Evolutionary conservation across 2,797 vertebrate genomes (phyloP).

Genomic region (Sorex maritimensis): DNA sequence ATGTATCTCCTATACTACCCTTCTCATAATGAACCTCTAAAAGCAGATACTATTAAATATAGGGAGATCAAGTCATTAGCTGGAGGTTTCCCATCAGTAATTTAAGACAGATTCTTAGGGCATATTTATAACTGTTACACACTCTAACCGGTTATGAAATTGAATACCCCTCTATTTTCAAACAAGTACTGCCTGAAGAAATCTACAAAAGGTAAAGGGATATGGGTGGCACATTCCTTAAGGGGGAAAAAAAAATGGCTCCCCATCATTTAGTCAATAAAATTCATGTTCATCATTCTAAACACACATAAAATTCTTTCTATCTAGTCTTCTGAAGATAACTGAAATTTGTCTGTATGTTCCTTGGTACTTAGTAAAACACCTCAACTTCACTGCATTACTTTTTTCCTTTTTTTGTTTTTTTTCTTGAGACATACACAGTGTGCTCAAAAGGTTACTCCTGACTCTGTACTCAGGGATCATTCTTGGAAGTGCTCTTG

Average conservation of each 20-base stretch:
- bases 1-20: neutral
- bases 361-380: conserved; percentile 22
- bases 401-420: neutral
- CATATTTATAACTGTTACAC: conserved; percentile 19
- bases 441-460: too few relatives aligned
- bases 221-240: neutral
- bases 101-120: neutral
- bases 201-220: too few relatives aligned
- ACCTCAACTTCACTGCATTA: conserved; percentile 8
- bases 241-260: conserved; percentile 48
- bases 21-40: conserved; percentile 13
- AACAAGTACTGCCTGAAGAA: neutral
- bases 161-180: conserved; percentile 24
- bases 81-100: neutral
- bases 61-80: neutral
- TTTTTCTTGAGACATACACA: too few relatives aligned
- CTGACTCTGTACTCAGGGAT: too few relatives aligned
- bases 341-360: conserved; percentile 18
- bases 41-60: neutral
- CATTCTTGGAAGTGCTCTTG: too few relatives aligned
- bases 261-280: conserved; percentile 57
- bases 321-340: neutral
- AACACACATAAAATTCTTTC: too few relatives aligned
- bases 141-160: conserved; percentile 8
- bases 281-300: conserved; percentile 49